phyloP scores from a whole-genome alignment of 2,113 vertebrate species.

The Chloropsis hardwickii region DNA sequence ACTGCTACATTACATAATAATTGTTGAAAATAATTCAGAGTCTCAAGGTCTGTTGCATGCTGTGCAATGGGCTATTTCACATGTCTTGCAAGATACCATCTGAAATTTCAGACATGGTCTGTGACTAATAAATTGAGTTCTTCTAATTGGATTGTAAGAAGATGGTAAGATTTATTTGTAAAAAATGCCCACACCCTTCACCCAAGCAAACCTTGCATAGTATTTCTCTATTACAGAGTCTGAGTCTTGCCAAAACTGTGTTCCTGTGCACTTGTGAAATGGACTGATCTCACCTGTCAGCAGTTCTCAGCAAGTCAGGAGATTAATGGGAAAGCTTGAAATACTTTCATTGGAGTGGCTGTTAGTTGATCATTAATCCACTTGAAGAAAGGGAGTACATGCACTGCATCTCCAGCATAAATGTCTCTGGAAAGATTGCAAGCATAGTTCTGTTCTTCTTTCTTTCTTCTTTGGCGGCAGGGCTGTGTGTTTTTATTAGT shows the following conservation, averaged over 20 bases:
- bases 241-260: not conserved
- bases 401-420: not conserved
- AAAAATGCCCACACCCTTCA: not conserved
- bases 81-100: not conserved
- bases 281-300: slow-evolving; percentile 51
- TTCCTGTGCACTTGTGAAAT: slow-evolving; percentile 21
- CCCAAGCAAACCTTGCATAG: not conserved
- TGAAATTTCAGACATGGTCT: not conserved
- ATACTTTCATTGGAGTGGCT: slow-evolving; percentile 21
- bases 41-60: not conserved
- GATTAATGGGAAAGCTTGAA: slow-evolving; percentile 44
- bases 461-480: not conserved
- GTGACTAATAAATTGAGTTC: not conserved
- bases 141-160: not conserved
- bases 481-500: not conserved
- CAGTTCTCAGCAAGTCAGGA: slow-evolving; percentile 22
- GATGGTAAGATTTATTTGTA: not conserved
- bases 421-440: not conserved
- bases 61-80: not conserved
- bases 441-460: not conserved
- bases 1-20: not conserved
- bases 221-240: not conserved
- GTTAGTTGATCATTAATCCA: slow-evolving; percentile 19
- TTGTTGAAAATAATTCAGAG: not conserved
- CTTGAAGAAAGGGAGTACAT: not conserved